phyloP scores from a whole-genome alignment of 1,140 invertebrate genomes.

The Drosophila equinoxialis region DNA sequence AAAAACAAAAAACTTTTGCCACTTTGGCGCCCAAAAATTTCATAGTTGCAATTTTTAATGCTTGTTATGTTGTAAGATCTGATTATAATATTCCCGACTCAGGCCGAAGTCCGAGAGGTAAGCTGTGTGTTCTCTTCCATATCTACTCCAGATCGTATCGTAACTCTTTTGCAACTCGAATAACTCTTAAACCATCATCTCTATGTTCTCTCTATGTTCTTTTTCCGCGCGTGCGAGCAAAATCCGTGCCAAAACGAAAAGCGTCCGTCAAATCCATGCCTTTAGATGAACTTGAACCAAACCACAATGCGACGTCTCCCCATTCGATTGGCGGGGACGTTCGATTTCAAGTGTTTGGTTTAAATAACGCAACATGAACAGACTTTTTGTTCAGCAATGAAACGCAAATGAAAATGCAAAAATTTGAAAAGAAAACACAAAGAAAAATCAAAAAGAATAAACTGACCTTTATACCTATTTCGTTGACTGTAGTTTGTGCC shows the following conservation, averaged over 20 bases:
- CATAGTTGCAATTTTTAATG: slow-evolving; percentile 2
- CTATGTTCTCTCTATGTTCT: slow-evolving; percentile 31
- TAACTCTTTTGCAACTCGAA: slow-evolving; percentile 20
- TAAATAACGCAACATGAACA: slow-evolving; percentile 47
- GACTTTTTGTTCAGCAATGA: slow-evolving; percentile 19
- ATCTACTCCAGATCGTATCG: slow-evolving; percentile 20
- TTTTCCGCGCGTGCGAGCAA: slow-evolving; percentile 54
- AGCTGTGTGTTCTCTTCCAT: slow-evolving; percentile 34
- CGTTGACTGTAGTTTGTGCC: slow-evolving; percentile 83
- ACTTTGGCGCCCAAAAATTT: neutral
- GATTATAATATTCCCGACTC: neutral
- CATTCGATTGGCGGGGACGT: slow-evolving; percentile 2
- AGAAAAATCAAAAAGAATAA: slow-evolving; percentile 37
- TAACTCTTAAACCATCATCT: slow-evolving; percentile 30
- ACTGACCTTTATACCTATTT: slow-evolving; percentile 83
- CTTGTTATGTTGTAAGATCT: slow-evolving; percentile 3
- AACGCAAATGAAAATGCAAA: slow-evolving; percentile 15
- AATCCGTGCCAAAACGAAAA: slow-evolving; percentile 82
- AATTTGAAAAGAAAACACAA: slow-evolving; percentile 28
- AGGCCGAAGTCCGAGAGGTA: slow-evolving; percentile 34
- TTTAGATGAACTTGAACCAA: slow-evolving; percentile 83
- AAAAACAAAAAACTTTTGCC: too few species aligned
- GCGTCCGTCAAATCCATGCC: slow-evolving; percentile 83
- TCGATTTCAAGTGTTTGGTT: slow-evolving; percentile 56
- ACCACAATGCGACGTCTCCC: slow-evolving; percentile 43